Evolutionary conservation across 2,888 invertebrate genomes (phyloP), one percentile per base, ranked within the genome.

Genomic region (Hartigia nigra): DNA sequence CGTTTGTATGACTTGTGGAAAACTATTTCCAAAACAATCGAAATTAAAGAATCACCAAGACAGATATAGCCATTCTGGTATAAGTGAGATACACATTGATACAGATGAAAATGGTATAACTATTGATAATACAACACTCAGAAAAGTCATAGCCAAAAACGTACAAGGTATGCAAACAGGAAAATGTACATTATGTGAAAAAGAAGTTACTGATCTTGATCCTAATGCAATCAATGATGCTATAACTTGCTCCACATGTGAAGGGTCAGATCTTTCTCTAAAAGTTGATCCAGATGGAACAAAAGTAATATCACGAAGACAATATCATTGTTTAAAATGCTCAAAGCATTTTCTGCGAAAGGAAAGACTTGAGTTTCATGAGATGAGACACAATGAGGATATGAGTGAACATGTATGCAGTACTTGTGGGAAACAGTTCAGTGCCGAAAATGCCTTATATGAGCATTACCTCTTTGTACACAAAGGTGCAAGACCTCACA

Each of bases 381-480:
- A 84, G 74, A 86, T 87, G 86, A 82, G 87, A n/a, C 87, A 87
- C 35, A 83, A 83, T 12, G 87, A 86, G 55, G 85, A 87, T 74
- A 86, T 85, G 84, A 81, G 84, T 23, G 84, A 87, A 79, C 85
- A 83, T 31, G 35, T 83, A 70, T 87, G 87, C 74, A 85, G 84
- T 70, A 84, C 83, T 14, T 87, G 87, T n/a, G 84, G 85, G 1
- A 84, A 87, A 34, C 83, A 86, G 11, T 87, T 87, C 55, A 82
- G 83, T 11, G 84, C 85, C 1, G 87, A 87, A 35, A 85, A 87
- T 69, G 84, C 87, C 2, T 78, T 87, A 14, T 87, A 85, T 31
- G 87, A 87, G 34, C 87, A 87, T 78, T 87, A 87, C 70, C 76
- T 87, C 9, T 86, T 87, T n/a, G 85, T 86, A 74, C 86, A 87